These are phyloP conservation scores for Drosophila persimilis DNA, from an alignment of 1,140 invertebrate species.

Conservation along the genomic window DNA sequence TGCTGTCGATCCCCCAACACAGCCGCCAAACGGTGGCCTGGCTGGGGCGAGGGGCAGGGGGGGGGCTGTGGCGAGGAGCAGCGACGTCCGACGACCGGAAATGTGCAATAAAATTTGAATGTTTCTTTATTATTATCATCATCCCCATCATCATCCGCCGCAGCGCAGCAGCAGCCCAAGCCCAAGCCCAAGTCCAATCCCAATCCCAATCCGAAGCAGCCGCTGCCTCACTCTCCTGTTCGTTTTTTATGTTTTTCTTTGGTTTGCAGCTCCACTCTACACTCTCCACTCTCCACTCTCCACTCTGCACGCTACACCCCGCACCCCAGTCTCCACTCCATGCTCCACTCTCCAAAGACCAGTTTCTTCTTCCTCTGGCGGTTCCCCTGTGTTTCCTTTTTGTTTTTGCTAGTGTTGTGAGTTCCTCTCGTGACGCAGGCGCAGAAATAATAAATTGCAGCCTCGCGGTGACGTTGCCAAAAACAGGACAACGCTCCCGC, in stretches of 20 bases:
- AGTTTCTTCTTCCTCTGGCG: slow-evolving; percentile 22
- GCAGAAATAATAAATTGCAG: slow-evolving; percentile 72
- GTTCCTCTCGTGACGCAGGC: slow-evolving; percentile 66
- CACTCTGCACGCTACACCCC: not conserved
- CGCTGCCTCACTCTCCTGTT: slow-evolving; percentile 31
- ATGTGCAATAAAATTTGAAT: slow-evolving; percentile 83
- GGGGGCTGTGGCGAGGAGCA: no score
- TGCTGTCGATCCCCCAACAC: slow-evolving; percentile 46
- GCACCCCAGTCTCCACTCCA: slow-evolving; percentile 9
- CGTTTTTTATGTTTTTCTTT: slow-evolving; percentile 48
- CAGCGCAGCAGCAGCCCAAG: slow-evolving; percentile 48
- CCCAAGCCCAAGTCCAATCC: slow-evolving; percentile 34
- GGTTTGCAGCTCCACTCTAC: slow-evolving; percentile 13
- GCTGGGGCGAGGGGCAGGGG: no score
- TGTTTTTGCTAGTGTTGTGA: slow-evolving; percentile 7
- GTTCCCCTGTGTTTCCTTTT: slow-evolving; percentile 12
- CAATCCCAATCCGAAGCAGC: slow-evolving; percentile 35
- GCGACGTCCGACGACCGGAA: slow-evolving; percentile 67
- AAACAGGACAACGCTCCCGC: slow-evolving; percentile 68
- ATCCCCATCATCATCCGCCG: slow-evolving; percentile 72
- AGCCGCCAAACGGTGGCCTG: slow-evolving; percentile 13
- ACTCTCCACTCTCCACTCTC: not conserved
- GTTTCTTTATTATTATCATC: slow-evolving; percentile 81
- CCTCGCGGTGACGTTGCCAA: slow-evolving; percentile 73
- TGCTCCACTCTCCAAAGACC: slow-evolving; percentile 21